Conservation (phyloP, 92 coral and sea anemone species). For the Bergia puertoricense region DNA sequence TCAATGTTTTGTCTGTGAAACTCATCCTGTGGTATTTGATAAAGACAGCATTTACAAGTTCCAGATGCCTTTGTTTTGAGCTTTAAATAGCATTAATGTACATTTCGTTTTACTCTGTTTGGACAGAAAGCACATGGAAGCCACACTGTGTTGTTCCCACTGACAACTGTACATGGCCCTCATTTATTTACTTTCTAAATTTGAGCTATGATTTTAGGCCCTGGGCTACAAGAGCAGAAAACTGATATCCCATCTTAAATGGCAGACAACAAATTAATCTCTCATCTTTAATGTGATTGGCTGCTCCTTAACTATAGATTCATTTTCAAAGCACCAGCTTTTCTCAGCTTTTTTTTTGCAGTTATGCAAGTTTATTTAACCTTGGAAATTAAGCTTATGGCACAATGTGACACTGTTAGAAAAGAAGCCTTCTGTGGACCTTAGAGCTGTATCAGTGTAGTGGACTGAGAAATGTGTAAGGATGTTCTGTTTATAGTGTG, state of each 20-base stretch:
- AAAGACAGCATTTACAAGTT: not conserved
- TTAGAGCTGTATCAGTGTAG: not conserved
- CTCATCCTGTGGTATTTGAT: not conserved
- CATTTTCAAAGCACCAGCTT: constrained; percentile 18
- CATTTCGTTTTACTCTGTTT: not conserved
- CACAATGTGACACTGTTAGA: not conserved
- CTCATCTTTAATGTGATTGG: constrained; percentile 28
- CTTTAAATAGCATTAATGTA: not conserved
- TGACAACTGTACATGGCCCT: not conserved
- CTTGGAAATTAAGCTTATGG: not conserved
- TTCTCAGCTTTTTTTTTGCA: not conserved
- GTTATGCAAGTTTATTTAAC: not conserved
- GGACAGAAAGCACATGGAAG: constrained; percentile 6
- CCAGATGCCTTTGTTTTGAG: not conserved
- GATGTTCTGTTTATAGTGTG: constrained; percentile 16
- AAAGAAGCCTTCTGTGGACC: not conserved
- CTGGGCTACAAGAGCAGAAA: constrained; percentile 31
- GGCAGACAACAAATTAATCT: constrained; percentile 18
- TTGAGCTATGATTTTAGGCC: constrained; percentile 23
- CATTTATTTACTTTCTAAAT: constrained; percentile 33
- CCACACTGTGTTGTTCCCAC: not conserved
- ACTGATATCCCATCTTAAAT: constrained; percentile 19
- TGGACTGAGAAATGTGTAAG: not conserved
- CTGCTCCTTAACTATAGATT: not conserved
- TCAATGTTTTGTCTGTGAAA: constrained; percentile 37